These are phyloP conservation scores for Leucophenga maculata DNA, from an alignment of 2,888 invertebrate genomes.

Conservation along the genomic window DNA sequence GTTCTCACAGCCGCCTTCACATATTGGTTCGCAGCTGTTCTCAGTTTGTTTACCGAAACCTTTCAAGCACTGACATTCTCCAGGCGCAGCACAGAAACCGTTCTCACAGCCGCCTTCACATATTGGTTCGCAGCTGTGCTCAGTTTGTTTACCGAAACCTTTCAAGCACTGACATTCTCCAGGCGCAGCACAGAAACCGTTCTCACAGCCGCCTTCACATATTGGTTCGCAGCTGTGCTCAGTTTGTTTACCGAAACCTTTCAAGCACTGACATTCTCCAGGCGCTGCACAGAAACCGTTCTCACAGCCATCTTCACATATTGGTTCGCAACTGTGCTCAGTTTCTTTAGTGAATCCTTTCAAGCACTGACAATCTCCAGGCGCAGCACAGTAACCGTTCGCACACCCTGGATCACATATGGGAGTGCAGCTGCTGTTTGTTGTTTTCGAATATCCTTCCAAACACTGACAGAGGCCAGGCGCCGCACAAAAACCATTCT, in stretches of 20 bases:
- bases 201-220: neutral
- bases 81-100: slow-evolving; percentile 6
- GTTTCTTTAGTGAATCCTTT: neutral
- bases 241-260: neutral
- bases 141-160: neutral
- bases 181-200: slow-evolving; percentile 11
- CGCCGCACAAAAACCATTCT: slow-evolving; percentile 26
- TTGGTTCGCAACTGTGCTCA: neutral
- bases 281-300: slow-evolving; percentile 11
- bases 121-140: neutral
- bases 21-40: slow-evolving; percentile 2
- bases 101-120: slow-evolving; percentile 2
- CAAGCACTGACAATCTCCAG: neutral
- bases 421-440: slow-evolving; percentile 30
- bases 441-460: slow-evolving; percentile 17
- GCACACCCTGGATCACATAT: slow-evolving; percentile 5
- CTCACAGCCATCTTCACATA: neutral
- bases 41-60: neutral
- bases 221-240: slow-evolving; percentile 1
- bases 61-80: neutral
- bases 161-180: neutral
- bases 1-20: neutral
- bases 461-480: slow-evolving; percentile 28
- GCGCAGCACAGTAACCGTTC: slow-evolving; percentile 7
- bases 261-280: neutral